phyloP scores from a whole-genome alignment of 2,797 vertebrate genomes.

The Psittacula derbiana region DNA sequence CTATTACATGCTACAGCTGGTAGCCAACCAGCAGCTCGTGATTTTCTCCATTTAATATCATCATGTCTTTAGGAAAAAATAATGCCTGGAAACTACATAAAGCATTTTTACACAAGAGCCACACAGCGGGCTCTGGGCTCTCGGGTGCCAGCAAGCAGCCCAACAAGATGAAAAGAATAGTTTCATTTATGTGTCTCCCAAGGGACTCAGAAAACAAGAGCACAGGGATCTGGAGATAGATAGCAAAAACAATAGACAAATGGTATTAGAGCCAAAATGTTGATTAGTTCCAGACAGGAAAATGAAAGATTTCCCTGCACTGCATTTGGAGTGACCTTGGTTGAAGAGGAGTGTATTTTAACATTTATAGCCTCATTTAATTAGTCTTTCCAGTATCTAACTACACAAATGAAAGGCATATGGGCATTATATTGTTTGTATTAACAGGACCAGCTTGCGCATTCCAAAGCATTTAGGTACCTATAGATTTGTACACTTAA shows the following conservation, averaged over 20 bases:
- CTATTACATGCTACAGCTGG: neutral
- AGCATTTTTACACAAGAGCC: neutral
- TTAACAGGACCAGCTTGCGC: neutral
- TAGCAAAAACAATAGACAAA: slow-evolving; percentile 21
- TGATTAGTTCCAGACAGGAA: slow-evolving; percentile 19
- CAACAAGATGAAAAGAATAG: slow-evolving; percentile 17
- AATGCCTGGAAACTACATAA: neutral
- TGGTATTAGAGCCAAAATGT: slow-evolving; percentile 7
- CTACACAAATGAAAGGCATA: neutral
- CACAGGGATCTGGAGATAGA: slow-evolving; percentile 15
- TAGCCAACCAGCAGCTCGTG: neutral
- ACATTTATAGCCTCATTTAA: neutral
- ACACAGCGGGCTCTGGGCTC: neutral
- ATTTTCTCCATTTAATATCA: neutral
- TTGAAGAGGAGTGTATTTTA: neutral
- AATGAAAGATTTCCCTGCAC: neutral
- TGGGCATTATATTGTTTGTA: neutral
- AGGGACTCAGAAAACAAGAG: slow-evolving; percentile 20
- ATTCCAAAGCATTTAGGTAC: neutral
- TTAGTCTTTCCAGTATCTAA: neutral
- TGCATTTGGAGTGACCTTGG: neutral
- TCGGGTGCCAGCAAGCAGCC: slow-evolving; percentile 20
- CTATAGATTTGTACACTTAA: neutral
- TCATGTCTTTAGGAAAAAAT: neutral
- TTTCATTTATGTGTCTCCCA: slow-evolving; percentile 41